These are phyloP conservation scores for Biston stratarius DNA, from an alignment of 2,888 invertebrate species.

Conservation along the genomic window DNA sequence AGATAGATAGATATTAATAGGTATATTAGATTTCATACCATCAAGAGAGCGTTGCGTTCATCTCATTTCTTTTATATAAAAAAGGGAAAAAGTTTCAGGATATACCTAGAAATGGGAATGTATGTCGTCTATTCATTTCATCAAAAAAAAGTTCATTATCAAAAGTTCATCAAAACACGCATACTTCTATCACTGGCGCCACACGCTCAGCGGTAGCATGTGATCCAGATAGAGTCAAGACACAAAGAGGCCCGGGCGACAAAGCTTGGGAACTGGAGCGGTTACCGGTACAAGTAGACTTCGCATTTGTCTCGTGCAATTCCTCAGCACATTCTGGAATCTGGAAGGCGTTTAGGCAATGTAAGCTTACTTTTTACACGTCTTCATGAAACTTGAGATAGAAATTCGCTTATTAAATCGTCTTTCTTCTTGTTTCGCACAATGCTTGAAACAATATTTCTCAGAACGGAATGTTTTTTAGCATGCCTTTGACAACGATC, in stretches of 20 bases:
- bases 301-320: slow-evolving; percentile 55
- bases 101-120: no score
- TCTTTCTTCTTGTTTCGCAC: background rate
- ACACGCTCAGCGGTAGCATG: slow-evolving; percentile 53
- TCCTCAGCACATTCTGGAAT: slow-evolving; percentile 24
- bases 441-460: background rate
- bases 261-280: slow-evolving; percentile 75
- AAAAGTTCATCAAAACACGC: slow-evolving; percentile 7
- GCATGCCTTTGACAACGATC: no score
- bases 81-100: no score
- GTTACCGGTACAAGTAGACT: slow-evolving; percentile 63
- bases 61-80: no score
- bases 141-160: no score
- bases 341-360: slow-evolving; percentile 30
- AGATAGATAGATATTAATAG: no score
- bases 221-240: slow-evolving; percentile 73
- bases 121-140: no score
- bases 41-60: no score
- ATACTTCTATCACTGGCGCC: slow-evolving; percentile 41
- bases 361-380: slow-evolving; percentile 21
- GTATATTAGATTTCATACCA: no score
- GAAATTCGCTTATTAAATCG: background rate
- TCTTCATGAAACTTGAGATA: slow-evolving; percentile 50
- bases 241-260: slow-evolving; percentile 67
- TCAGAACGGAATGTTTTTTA: no score